Evolutionary conservation across 2,888 invertebrate species (phyloP), one percentile per base, ranked within the genome.

Genomic region (Spisula solida): DNA sequence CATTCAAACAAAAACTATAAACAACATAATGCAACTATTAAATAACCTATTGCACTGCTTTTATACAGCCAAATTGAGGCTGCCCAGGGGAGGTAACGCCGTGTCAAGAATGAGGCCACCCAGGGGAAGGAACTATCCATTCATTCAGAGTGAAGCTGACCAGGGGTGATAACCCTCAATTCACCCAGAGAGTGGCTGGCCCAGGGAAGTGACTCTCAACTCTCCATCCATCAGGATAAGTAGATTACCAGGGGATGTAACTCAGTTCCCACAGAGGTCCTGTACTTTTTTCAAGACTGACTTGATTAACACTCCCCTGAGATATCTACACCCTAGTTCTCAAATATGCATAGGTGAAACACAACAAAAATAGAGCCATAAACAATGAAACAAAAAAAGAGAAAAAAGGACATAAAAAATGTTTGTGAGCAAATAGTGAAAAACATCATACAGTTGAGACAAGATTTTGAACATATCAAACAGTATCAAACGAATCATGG

Each of bases 41-140:
- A 60, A 79, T 56, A 66, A 34, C 51, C 79, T 88, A 88, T 88
- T 88, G 88, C 88, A 88, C 88, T 70, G 47, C 85, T 18, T 80
- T 85, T 85, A 84, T 88, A 25, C 16, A 75, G 34, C 75, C 75
- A 75, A 31, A 75, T 75, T 70, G 88, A 88, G 88, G 56, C 88
- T 80, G 18, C 29, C 34, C 10, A 83, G 85, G 85, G 88, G 88
- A 70, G 20, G 48, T 88, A n/a, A n/a, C n/a, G n/a, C n/a, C n/a
- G n/a, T n/a, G n/a, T n/a, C n/a, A n/a, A n/a, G n/a, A n/a, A n/a
- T n/a, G n/a, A n/a, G n/a, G n/a, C n/a, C n/a, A n/a, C n/a, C n/a
- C n/a, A n/a, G n/a, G n/a, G n/a, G n/a, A n/a, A n/a, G n/a, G n/a
- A n/a, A n/a, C n/a, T n/a, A n/a, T n/a, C n/a, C n/a, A n/a, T n/a